Percentiles rank a stretch among this genome's conserved stretches.
Conservation (phyloP, 1,140 invertebrate genomes). For the Neodiprion lecontei region DNA sequence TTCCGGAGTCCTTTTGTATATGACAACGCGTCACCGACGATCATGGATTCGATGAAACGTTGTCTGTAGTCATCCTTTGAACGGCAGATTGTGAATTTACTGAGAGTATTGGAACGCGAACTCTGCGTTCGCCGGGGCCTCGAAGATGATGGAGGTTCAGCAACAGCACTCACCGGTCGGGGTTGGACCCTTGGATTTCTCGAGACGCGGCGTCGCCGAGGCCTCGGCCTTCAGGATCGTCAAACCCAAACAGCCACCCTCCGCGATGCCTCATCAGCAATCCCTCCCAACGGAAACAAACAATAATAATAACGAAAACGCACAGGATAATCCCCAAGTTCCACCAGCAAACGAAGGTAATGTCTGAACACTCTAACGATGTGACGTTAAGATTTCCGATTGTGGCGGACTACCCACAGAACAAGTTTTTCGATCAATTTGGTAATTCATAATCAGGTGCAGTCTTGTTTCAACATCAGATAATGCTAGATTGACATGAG, state of each 20-base stretch:
- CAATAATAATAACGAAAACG: conserved; percentile 56
- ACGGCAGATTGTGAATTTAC: too few relatives aligned
- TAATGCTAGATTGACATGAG: too few relatives aligned
- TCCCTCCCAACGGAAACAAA: conserved; percentile 44
- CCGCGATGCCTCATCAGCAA: conserved; percentile 43
- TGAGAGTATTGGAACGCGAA: too few relatives aligned
- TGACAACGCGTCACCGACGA: too few relatives aligned
- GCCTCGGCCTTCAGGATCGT: conserved; percentile 58
- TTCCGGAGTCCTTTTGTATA: too few relatives aligned
- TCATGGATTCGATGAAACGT: too few relatives aligned
- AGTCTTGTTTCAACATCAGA: too few relatives aligned
- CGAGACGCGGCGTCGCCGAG: conserved; percentile 57
- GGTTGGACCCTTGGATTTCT: conserved; percentile 59
- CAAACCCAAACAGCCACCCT: conserved; percentile 53
- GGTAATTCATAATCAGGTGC: too few relatives aligned
- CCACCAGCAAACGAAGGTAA: conserved; percentile 44
- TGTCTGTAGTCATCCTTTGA: too few relatives aligned
- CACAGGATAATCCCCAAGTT: conserved; percentile 45
- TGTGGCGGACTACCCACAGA: too few relatives aligned
- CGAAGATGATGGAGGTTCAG: conserved; percentile 59
- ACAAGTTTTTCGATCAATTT: too few relatives aligned
- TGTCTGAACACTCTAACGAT: background rate
- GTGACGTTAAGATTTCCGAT: background rate
- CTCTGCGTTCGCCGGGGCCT: background rate
- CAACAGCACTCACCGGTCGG: conserved; percentile 59